Evolutionary conservation across 2,113 vertebrate genomes (phyloP).

Genomic region (Microcebus jonahi): DNA sequence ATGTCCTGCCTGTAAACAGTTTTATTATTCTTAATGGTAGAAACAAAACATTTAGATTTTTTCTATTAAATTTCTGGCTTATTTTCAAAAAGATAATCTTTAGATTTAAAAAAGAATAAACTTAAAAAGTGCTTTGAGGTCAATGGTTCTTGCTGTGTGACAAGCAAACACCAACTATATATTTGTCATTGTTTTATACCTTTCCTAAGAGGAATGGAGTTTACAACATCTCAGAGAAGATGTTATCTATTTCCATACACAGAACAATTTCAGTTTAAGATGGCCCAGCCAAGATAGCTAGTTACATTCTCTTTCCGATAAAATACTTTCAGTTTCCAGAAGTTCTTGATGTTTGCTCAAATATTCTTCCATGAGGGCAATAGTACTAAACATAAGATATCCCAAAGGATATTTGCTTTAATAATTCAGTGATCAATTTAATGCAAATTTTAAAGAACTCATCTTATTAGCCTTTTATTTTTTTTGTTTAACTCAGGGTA

Average conservation of each 20-base stretch:
- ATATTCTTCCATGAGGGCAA: neutral
- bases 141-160: neutral
- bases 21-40: neutral
- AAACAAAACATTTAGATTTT: neutral
- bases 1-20: neutral
- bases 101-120: neutral
- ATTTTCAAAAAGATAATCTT: neutral
- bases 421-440: slow-evolving; percentile 1
- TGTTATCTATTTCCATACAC: neutral
- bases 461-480: neutral
- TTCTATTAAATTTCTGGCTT: neutral
- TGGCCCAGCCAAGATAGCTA: neutral
- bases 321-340: neutral
- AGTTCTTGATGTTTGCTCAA: neutral
- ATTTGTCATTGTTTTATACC: neutral
- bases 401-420: neutral
- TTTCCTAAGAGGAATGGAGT: neutral
- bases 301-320: neutral
- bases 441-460: slow-evolving; percentile 10
- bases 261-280: neutral
- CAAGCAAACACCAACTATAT: neutral
- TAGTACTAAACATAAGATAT: neutral
- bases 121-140: neutral
- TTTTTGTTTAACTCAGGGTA: neutral
- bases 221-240: neutral